Evolutionary conservation across 1,140 invertebrate genomes (phyloP), one percentile per base, ranked within the genome.

Genomic region (Lanistes nyassanus): DNA sequence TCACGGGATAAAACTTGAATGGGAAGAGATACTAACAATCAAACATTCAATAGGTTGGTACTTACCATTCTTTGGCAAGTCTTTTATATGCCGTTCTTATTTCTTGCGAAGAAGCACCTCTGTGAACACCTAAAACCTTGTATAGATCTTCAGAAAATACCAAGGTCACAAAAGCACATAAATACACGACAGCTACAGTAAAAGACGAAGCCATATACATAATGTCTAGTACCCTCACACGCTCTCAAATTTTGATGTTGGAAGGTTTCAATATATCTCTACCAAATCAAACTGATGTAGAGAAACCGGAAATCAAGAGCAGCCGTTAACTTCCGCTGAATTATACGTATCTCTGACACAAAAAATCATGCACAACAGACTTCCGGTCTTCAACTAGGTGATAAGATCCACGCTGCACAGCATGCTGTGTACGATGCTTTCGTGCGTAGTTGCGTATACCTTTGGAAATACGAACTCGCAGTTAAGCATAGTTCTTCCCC

Each of bases 41-140:
- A 37, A 21, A 69, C 23, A n/a, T 19, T 26, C 21, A 34, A 47
- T 37, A 3, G n/a, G 3, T 11, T 47, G 34, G 2, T 21, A 47
- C 74, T 90, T 89, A 96, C 95, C 95, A 97, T 93, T 96, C 94
- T 90, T 95, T 96, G 3, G 94, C 96, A 76, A 97, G 89, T 85
- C 94, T 92, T 85, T 95, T 96, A 83, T 98, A 98, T 0, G 96
- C 95, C 86, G 94, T 94, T 81, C 95, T 92, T 74, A 98, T 97
- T 83, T 98, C 95, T 80, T 93, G 91, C 11, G 93, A 82, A 21
- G 92, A 92, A 2, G 96, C 94, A 80, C 92, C 91, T 83, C 91
- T 92, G 72, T 92, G 89, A 56, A 98, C 91, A 2, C 95, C 95
- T 51, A 98, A 90, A 83, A 95, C 93, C 87, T 94, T 91, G 87